These are phyloP conservation scores for Nycticorax nycticorax DNA, from an alignment of 2,113 vertebrate genomes.

Conservation along the genomic window DNA sequence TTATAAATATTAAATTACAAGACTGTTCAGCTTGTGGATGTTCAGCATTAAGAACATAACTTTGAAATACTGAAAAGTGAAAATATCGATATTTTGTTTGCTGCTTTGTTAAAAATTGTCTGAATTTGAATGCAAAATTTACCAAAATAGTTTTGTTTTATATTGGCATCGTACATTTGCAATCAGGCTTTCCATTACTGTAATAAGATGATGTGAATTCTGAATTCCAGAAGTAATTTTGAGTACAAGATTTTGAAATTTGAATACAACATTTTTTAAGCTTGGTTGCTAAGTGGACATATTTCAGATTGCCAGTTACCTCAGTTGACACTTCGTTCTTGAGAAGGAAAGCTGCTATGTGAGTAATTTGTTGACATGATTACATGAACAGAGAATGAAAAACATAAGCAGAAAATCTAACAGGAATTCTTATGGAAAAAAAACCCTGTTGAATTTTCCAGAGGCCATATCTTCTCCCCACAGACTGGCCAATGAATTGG, in stretches of 20 bases:
- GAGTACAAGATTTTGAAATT: background rate
- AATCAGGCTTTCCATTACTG: background rate
- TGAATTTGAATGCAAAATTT: background rate
- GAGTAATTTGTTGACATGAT: slow-evolving; percentile 16
- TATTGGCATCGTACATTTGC: background rate
- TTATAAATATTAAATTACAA: background rate
- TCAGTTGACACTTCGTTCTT: background rate
- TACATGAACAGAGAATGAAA: background rate
- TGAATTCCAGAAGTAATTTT: background rate
- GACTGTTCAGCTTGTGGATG: background rate
- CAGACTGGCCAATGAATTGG: background rate
- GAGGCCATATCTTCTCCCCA: background rate
- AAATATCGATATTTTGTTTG: background rate
- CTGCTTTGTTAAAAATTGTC: background rate
- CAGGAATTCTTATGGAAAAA: background rate
- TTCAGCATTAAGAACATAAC: background rate
- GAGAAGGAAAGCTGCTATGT: background rate
- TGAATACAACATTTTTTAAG: background rate
- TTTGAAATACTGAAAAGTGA: background rate
- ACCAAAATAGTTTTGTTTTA: background rate
- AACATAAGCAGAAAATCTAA: background rate
- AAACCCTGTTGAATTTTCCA: background rate
- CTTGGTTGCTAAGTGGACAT: background rate
- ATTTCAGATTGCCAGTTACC: background rate
- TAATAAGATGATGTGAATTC: background rate